Base-by-base conservation (phyloP, 1,140 invertebrate genomes). In the Coenobita brevimanus region DNA sequence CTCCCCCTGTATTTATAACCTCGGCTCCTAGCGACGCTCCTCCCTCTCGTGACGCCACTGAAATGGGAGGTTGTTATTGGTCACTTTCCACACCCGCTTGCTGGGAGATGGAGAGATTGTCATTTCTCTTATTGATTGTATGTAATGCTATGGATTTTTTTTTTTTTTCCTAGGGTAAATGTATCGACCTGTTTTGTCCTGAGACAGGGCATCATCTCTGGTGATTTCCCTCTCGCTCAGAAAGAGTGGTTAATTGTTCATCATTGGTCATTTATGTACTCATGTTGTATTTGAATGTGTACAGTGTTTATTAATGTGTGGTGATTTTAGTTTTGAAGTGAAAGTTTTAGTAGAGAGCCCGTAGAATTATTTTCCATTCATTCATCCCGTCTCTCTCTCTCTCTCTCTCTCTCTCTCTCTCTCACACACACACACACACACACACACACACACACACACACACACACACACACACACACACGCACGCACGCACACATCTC, bases 11-110 rank as follows among this genome's bases (percentile, higher is more conserved):
- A 79, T 57, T 50, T 87, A 87, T 87, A 87, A 80, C 21, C 75
- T 87, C 67, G 85, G 38, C 30, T 71, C 60, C 6, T 27, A 36
- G 24, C 43, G 73, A 54, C 60, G 27, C 85, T 43, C 60, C 85
- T 76, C 43, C 78, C 30, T 43, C n/a, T 41, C 27, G 46, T 81
- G 75, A 86, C 84, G 84, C 79, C 85, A 87, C 85, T 87, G 85
- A n/a, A 87, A 87, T 13, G 46, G 80, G 85, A 87, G 69, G 78
- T 71, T 57, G 67, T 69, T 41, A 87, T 87, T 87, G 85, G 85
- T 87, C 62, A 50, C 6, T 8, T 50, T 50, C 46, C 46, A 8
- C 17, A 6, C 46, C 46, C 46, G 46, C 6, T 6, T 8, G 46
- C n/a, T 8, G 46, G 17, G 46, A 50, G 46, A 73, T n/a, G 57